Evolutionary conservation across 2,888 invertebrate species (phyloP), one percentile per base, ranked within the genome.

Genomic region (Cacoxenus indagator): DNA sequence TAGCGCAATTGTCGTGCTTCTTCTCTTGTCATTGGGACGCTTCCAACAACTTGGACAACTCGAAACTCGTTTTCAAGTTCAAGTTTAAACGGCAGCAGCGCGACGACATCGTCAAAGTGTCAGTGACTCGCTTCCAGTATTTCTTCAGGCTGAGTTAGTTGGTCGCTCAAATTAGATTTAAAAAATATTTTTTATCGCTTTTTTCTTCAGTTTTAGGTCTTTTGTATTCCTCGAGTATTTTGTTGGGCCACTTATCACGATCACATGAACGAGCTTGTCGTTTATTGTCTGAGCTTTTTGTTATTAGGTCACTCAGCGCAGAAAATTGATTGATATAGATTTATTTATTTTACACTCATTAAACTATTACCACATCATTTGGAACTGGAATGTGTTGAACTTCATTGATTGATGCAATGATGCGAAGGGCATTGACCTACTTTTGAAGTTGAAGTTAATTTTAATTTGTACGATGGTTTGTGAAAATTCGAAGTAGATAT

Each of bases 41-140:
- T 76, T 77, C 72, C 78, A 77, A 74, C 57, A 66, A 51, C 55
- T 65, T n/a, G 3, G 22, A 3, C 51, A 67, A 68, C 59, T 67
- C 64, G 70, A 76, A 83, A 81, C 83, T 76, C 45, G 76, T 84
- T 85, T 84, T 84, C 84, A 85, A 85, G 85, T 85, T 85, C 85
- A 85, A 85, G 84, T 82, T 84, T 76, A 82, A 75, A 48, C 11
- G 14, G 17, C 57, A 26, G n/a, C 27, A 48, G 64, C 64, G 54
- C 62, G 64, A 51, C 55, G 54, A 65, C 51, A 65, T 75, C 75
- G 70, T 76, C 77, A 71, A 82, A 78, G 81, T 71, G 80, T 80
- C 80, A 80, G 75, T 82, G 80, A 80, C 80, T 80, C 73, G 64
- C 48, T 8, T 55, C 46, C 37, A 48, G 46, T 24, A 46, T 43